These are phyloP conservation scores for Caenorhabditis latens DNA, from an alignment of 1,140 invertebrate genomes.

Conservation along the genomic window DNA sequence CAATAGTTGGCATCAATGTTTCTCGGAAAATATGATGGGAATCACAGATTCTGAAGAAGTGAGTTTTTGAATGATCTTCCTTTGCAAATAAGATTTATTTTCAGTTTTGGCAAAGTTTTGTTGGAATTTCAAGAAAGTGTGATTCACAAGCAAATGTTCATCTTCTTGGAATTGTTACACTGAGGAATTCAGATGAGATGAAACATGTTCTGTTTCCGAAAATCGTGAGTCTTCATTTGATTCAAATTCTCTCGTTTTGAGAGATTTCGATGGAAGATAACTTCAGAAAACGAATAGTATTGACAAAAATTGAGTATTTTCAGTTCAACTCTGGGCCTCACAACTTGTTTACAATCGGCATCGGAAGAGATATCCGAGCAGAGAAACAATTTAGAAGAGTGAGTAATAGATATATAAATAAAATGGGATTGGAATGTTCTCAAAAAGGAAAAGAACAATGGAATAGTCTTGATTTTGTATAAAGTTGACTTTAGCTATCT, in stretches of 20 bases:
- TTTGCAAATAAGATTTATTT: neutral
- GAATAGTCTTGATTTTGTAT: too few species aligned
- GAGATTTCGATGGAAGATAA: too few species aligned
- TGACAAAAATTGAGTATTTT: neutral
- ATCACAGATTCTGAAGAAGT: constrained; percentile 16
- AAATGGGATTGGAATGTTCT: too few species aligned
- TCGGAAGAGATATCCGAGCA: constrained; percentile 39
- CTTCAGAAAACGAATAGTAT: too few species aligned
- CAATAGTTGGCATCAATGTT: constrained; percentile 9
- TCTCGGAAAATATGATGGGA: neutral
- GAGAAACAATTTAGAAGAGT: constrained; percentile 36
- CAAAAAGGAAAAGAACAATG: too few species aligned
- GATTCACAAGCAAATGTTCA: neutral
- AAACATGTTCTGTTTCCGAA: constrained; percentile 4
- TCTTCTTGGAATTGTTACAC: neutral
- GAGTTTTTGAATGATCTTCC: neutral
- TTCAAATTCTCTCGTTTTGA: too few species aligned
- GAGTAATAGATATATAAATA: neutral
- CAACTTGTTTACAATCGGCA: constrained; percentile 30
- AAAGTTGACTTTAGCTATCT: too few species aligned
- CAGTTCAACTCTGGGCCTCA: constrained; percentile 25
- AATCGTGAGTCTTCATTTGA: constrained; percentile 3
- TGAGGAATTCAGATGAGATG: constrained; percentile 39
- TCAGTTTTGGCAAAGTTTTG: constrained; percentile 7
- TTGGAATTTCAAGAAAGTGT: neutral